Percentiles rank a stretch among this genome's conserved stretches.
Conservation (phyloP, 2,113 vertebrate genomes). For the pig (Sus scrofa) region T2T-Sscrofa CM000813.6:19385501-19386000, state of each 20-base stretch:
- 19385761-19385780: background rate
- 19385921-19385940: background rate
- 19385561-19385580: background rate
- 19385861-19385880: background rate
- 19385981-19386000: conserved; percentile 27
- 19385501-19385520: background rate
- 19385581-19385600: background rate
- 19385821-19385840: background rate
- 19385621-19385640: background rate
- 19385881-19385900: background rate
- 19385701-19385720: background rate
- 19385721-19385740: background rate
- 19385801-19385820: background rate
- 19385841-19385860: conserved; percentile 53
- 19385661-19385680: background rate
- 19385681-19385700: background rate
- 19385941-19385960: conserved; percentile 3
- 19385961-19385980: conserved; percentile 39
- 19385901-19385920: background rate
- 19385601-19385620: background rate
- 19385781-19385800: background rate
- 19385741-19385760: background rate
- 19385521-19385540: background rate
- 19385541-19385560: background rate
- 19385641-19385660: background rate